Evolutionary conservation across 2,113 vertebrate genomes (phyloP), one percentile per base, ranked within the genome.

Genomic region (Heterotilapia buettikoferi): DNA sequence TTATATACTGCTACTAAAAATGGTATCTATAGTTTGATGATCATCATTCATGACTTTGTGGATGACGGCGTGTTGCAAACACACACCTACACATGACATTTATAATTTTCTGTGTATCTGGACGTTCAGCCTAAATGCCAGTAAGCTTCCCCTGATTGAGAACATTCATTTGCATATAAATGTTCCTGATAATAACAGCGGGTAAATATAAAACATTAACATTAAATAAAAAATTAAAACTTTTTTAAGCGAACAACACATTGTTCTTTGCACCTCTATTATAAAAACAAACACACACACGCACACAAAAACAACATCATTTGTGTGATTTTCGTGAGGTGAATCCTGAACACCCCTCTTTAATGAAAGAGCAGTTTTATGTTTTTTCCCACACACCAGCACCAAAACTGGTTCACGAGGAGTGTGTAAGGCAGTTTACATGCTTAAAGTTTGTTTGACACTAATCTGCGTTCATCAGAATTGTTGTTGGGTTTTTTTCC

Each of bases 401-500:
- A 33, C 73, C 9, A 4, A 76, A 33, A n/a, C 45, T 3, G 26
- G 16, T 78, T 19, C 10, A 31, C 7, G 18, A n/a, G 26, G 26
- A 50, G 26, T 11, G 2, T 18, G 0, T 31, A 52, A 52, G 26
- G 29, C 45, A 52, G 45, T 33, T 78, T 33, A 50, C 4, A 52
- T n/a, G 45, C 3, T 29, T 76, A 76, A 76, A 31, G 43, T 31
- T 31, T 50, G 16, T 31, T 31, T 50, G 3, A 78, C 18, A 31
- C 43, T 50, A 50, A 50, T 78, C 73, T 78, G 6, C 1, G 0
- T 50, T 50, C 10, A 50, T 52, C 45, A 78, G 43, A 78, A 78
- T 78, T 73, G 2, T 45, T 45, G 10, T 45, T 73, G 5, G 0
- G 0, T 0, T 3, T 19, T 73, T 18, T 2, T 1, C 5, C 5